Percentiles rank a stretch among this genome's conserved stretches.
Evolutionary conservation across 1,140 invertebrate genomes (phyloP).

Genomic region (Elymnias hypermnestra): DNA sequence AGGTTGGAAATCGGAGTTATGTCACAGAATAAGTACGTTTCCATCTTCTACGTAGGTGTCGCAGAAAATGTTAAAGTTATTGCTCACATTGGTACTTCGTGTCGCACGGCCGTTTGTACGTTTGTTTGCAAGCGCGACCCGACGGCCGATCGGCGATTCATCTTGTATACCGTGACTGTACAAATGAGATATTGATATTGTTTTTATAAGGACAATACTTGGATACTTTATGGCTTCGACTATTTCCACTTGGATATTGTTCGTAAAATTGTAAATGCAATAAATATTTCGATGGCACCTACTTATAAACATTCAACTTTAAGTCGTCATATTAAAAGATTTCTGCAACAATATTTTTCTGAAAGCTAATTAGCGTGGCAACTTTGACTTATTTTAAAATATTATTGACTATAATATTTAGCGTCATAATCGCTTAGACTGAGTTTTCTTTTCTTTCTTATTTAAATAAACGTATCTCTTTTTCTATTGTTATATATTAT

Average conservation of each 20-base stretch:
- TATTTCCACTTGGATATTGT: background rate
- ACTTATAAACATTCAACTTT: too few relatives aligned
- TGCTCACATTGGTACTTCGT: constrained; percentile 49
- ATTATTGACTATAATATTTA: too few relatives aligned
- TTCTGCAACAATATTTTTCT: too few relatives aligned
- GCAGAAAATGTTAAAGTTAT: constrained; percentile 61
- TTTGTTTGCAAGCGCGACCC: constrained; percentile 37
- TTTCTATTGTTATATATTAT: too few relatives aligned
- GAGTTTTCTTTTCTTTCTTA: too few relatives aligned
- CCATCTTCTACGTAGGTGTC: constrained; percentile 55
- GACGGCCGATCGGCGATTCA: constrained; percentile 52
- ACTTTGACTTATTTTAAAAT: too few relatives aligned
- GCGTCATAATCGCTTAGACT: too few relatives aligned
- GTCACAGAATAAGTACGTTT: constrained; percentile 36
- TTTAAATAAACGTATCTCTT: too few relatives aligned
- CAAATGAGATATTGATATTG: constrained; percentile 22
- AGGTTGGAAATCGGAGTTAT: constrained; percentile 11
- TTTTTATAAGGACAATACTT: constrained; percentile 11
- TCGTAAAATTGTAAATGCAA: too few relatives aligned
- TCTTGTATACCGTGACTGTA: constrained; percentile 31
- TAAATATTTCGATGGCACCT: too few relatives aligned
- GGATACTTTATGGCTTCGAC: constrained; percentile 4
- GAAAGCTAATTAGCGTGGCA: too few relatives aligned
- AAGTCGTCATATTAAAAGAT: too few relatives aligned
- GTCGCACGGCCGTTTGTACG: constrained; percentile 45